A percentile compares a stretch with the other conserved stretches of the same genome.
Conservation (phyloP, 2,888 invertebrate genomes). For the Acanthacorydalis orientalis region DNA sequence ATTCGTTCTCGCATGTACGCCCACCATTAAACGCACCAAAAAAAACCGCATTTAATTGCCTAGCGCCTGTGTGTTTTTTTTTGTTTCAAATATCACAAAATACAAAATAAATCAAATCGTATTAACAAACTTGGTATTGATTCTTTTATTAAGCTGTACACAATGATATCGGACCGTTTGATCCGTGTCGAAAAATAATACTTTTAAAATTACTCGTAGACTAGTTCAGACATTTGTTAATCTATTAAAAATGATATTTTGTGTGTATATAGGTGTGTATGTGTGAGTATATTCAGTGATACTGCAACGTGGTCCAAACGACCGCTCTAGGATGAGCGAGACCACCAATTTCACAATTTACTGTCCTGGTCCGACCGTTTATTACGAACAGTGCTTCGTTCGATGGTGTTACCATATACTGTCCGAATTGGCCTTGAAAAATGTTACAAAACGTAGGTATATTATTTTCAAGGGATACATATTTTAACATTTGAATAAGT, state of each 20-base stretch:
- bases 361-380: conserved; percentile 50
- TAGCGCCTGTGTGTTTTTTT: too few species aligned
- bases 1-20: too few species aligned
- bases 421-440: conserved; percentile 42
- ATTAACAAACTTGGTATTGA: too few species aligned
- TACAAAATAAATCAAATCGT: too few species aligned
- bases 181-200: too few species aligned
- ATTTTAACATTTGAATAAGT: not conserved
- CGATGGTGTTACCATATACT: conserved; percentile 55
- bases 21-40: too few species aligned
- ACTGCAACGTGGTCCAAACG: conserved; percentile 45
- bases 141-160: too few species aligned
- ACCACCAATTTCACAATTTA: conserved; percentile 58
- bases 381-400: conserved; percentile 52
- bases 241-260: not conserved
- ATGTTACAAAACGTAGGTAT: conserved; percentile 2
- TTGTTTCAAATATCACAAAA: too few species aligned
- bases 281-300: conserved; percentile 25
- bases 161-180: too few species aligned
- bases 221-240: not conserved
- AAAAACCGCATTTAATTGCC: too few species aligned
- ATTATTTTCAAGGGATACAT: not conserved
- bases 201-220: not conserved
- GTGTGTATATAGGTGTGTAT: not conserved
- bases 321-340: conserved; percentile 44